A percentile compares a stretch with the other conserved stretches of the same genome.
These are phyloP conservation scores for Sminthurides aquaticus DNA, from an alignment of 2,888 invertebrate species.

Conservation along the genomic window DNA sequence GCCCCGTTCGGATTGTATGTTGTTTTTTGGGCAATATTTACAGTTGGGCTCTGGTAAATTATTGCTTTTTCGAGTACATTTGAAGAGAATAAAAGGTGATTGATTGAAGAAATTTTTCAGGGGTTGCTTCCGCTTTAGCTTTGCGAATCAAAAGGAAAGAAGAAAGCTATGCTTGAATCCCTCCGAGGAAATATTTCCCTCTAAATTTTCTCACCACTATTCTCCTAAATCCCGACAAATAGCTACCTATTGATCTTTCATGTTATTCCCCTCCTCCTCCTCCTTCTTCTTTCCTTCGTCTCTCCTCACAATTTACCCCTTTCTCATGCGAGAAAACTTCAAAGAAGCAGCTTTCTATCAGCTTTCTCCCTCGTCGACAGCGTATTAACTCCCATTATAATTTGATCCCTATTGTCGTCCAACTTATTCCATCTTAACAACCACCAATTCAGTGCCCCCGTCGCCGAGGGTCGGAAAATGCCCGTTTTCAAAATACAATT, in stretches of 20 bases:
- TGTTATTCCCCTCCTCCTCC: no score
- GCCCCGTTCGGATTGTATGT: no score
- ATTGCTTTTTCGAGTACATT: neutral
- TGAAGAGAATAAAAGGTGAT: neutral
- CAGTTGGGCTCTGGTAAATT: neutral
- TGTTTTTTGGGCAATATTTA: neutral
- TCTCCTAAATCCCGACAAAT: neutral
- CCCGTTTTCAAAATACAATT: no score
- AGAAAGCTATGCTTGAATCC: no score
- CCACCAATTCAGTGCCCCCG: neutral
- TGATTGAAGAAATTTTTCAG: neutral
- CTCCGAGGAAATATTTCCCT: no score
- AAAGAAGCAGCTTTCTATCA: neutral
- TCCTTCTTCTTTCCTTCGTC: neutral
- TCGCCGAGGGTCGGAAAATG: no score
- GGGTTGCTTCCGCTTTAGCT: no score
- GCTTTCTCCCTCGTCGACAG: neutral
- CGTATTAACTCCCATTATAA: slow-evolving; percentile 7
- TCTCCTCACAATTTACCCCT: neutral
- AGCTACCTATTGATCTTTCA: slow-evolving; percentile 4
- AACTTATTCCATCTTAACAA: neutral
- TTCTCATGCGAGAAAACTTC: neutral
- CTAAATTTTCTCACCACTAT: slow-evolving; percentile 1
- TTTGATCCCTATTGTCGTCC: slow-evolving; percentile 4
- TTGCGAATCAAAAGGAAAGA: no score